A percentile compares a stretch with the other conserved stretches of the same genome.
Conservation (phyloP, 2,797 vertebrate species). For the Linurgus olivaceus region DNA sequence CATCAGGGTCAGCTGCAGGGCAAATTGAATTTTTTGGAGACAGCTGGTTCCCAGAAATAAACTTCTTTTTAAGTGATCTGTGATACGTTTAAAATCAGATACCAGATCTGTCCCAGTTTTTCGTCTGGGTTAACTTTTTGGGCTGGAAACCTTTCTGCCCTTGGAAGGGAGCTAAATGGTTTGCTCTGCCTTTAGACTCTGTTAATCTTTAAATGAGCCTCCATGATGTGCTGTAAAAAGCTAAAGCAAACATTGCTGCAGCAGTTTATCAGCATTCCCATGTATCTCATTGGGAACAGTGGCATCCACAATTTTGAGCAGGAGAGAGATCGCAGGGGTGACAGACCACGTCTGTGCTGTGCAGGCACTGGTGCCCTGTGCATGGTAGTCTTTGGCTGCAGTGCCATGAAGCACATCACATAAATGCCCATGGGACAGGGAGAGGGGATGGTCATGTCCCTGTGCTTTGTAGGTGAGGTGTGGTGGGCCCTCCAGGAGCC, state of each 20-base stretch:
- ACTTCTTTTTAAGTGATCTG: neutral
- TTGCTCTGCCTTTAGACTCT: neutral
- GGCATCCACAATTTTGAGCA: neutral
- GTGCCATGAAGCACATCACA: neutral
- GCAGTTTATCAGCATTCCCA: neutral
- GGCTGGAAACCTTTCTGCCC: neutral
- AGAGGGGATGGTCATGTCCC: neutral
- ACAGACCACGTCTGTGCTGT: neutral
- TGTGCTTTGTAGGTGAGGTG: neutral
- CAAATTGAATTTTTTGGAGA: slow-evolving; percentile 11
- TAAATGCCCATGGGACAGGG: neutral
- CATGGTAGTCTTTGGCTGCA: fast-evolving
- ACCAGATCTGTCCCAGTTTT: neutral
- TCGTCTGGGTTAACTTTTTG: neutral
- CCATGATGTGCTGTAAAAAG: neutral
- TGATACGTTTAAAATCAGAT: neutral
- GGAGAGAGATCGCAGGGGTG: neutral
- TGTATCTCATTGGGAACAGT: neutral
- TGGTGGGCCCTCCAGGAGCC: neutral
- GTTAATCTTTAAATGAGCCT: neutral
- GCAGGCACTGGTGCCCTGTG: neutral
- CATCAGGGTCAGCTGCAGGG: slow-evolving; percentile 22
- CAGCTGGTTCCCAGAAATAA: slow-evolving; percentile 44
- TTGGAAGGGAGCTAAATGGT: neutral
- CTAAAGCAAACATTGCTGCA: neutral